Evolutionary conservation across 2,888 invertebrate species (phyloP).

Genomic region (Eristalis intricaria): DNA sequence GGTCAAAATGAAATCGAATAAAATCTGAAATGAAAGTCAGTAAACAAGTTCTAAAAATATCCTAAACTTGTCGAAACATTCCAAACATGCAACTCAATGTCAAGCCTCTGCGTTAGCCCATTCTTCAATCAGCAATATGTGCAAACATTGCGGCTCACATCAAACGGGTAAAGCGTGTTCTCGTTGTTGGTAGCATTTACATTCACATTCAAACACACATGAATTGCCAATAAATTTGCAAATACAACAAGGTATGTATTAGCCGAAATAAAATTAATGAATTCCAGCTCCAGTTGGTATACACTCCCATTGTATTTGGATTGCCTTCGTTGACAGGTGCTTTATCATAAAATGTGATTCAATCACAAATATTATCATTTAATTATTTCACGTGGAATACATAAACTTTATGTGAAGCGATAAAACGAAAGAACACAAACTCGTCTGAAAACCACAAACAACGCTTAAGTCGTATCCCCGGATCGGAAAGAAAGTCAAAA

Average conservation of each 20-base stretch:
- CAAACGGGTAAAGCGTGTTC: conserved; percentile 14
- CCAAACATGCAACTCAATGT: neutral
- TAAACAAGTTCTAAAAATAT: neutral
- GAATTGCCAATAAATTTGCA: conserved; percentile 36
- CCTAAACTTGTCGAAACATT: conserved; percentile 1
- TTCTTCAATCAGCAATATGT: conserved; percentile 31
- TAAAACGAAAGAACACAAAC: neutral
- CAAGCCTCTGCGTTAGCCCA: conserved; percentile 7
- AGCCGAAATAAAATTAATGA: neutral
- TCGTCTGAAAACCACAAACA: neutral
- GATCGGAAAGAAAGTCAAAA: neutral
- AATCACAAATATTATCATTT: neutral
- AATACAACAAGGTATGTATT: conserved; percentile 1
- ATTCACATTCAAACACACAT: conserved; percentile 10
- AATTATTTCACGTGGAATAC: conserved; percentile 1
- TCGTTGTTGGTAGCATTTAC: conserved; percentile 6
- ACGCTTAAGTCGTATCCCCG: neutral
- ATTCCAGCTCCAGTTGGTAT: neutral
- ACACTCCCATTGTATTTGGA: neutral
- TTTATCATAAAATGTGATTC: neutral
- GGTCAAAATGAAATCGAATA: neutral
- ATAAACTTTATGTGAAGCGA: neutral
- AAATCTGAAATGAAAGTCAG: neutral
- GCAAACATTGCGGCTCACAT: conserved; percentile 41
- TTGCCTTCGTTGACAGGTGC: neutral